Evolutionary conservation across 2,797 vertebrate genomes (phyloP), one percentile per base, ranked within the genome.

Genomic region (Paramormyrops hopkinsi): DNA sequence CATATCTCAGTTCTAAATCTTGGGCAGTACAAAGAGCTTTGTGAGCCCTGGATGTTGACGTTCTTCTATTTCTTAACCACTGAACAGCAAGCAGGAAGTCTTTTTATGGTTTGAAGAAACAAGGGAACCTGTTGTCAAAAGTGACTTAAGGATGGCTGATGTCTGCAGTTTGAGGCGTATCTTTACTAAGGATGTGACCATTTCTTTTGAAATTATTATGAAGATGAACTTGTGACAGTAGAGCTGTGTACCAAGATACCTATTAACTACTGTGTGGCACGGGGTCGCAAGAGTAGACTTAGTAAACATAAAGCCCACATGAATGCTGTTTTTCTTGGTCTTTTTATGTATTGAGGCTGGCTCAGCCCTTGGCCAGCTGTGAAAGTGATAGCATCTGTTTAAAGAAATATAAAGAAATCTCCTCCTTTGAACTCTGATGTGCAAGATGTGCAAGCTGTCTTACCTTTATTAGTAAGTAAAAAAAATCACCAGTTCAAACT

Each of bases 361-460:
- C 89, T 89, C 90, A n/a, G 92, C 92, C 92, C 92, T 83, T 91
- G 91, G 92, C 93, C 95, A 95, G 94, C 94, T 94, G 93, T 91
- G 92, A 94, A 93, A 92, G 93, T 88, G 94, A 96, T 94, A 95
- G 93, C 94, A 95, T 96, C 95, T 96, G 95, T 94, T 96, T 46
- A 93, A 94, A 94, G 91, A 90, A 86, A 95, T 94, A 92, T 89
- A 92, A 91, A 91, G 90, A 91, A 90, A n/a, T 48, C 89, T 91
- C 88, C 59, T 88, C 91, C 89, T 93, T 92, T 90, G 89, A 91
- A 91, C 92, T 94, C 94, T 93, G 92, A 90, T 92, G 92, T 29
- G 25, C 91, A 92, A 90, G 91, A 90, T 92, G 92, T 29, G 29
- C 91, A 91, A 90, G 90, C 92, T 94, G 93, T 94, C 93, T 94